A percentile compares a stretch with the other conserved stretches of the same genome.
Evolutionary conservation across 2,113 vertebrate genomes (phyloP).

Genomic region (Anas platyrhynchos): DNA sequence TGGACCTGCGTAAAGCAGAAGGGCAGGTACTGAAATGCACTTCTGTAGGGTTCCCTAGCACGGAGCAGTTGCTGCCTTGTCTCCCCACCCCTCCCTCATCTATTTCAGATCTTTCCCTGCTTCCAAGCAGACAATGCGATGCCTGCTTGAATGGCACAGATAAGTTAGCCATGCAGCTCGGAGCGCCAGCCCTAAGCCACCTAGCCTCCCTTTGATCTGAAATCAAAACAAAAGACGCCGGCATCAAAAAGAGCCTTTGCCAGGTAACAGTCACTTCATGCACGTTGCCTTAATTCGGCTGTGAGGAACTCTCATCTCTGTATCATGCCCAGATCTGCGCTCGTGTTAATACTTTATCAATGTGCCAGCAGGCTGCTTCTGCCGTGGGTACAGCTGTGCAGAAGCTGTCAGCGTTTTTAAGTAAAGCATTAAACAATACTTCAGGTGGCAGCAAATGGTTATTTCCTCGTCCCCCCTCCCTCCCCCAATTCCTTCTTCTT

Average conservation of each 20-base stretch:
- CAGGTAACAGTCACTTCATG: slow-evolving; percentile 8
- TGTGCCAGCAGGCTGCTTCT: slow-evolving; percentile 39
- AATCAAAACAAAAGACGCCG: neutral
- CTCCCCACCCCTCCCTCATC: neutral
- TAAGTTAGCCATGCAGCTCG: neutral
- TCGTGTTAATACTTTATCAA: slow-evolving; percentile 37
- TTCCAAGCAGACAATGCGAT: neutral
- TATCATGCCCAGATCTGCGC: neutral
- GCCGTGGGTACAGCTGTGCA: neutral
- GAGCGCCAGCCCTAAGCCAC: neutral
- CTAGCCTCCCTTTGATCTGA: slow-evolving; percentile 18
- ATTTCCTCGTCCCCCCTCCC: neutral
- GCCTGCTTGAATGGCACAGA: slow-evolving; percentile 3
- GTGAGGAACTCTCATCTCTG: neutral
- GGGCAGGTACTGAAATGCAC: neutral
- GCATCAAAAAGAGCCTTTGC: slow-evolving; percentile 1
- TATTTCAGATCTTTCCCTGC: slow-evolving; percentile 21
- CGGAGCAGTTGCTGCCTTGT: neutral
- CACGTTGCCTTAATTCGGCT: neutral
- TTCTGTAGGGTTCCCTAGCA: neutral
- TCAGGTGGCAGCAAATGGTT: slow-evolving; percentile 9
- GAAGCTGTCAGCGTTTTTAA: slow-evolving; percentile 5
- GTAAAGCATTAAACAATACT: slow-evolving; percentile 44
- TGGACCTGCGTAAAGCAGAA: neutral
- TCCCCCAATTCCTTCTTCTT: neutral